Conservation (phyloP, 2,888 invertebrate genomes). For the Perizoma flavofasciatum region DNA sequence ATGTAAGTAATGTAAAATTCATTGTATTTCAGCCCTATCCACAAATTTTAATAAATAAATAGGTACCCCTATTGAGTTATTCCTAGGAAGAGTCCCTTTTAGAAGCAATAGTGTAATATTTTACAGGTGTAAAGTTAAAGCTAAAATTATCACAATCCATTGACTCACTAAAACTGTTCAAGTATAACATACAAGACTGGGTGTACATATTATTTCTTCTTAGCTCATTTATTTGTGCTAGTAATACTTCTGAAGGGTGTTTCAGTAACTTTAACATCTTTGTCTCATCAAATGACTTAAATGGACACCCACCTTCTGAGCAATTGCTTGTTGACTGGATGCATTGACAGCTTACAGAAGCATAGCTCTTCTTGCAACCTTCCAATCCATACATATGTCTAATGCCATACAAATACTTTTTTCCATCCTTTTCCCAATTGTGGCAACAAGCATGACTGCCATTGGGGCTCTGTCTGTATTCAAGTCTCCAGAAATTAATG, state of each 20-base stretch:
- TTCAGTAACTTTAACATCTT: constrained; percentile 66
- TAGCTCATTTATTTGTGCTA: constrained; percentile 60
- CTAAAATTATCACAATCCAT: constrained; percentile 55
- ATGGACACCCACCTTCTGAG: constrained; percentile 86
- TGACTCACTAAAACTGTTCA: constrained; percentile 40
- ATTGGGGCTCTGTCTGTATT: constrained; percentile 82
- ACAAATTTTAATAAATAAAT: no score
- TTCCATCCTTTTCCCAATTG: constrained; percentile 85
- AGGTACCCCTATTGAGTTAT: no score
- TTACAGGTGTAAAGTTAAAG: constrained; percentile 72
- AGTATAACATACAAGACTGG: constrained; percentile 60
- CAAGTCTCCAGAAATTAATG: constrained; percentile 85
- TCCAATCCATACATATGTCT: constrained; percentile 89
- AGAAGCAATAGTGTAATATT: constrained; percentile 56
- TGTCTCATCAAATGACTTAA: constrained; percentile 80
- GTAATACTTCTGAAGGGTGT: constrained; percentile 42
- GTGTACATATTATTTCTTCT: constrained; percentile 55
- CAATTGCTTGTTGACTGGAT: constrained; percentile 83
- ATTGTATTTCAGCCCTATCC: no score
- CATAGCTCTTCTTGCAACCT: constrained; percentile 85
- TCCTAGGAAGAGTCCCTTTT: constrained; percentile 19
- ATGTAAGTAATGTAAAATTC: no score
- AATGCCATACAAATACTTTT: constrained; percentile 86
- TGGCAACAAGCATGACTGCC: constrained; percentile 83
- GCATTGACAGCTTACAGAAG: constrained; percentile 82